These are phyloP conservation scores for Marmota flaviventris DNA, from an alignment of 2,113 vertebrate genomes.

Conservation along the genomic window DNA sequence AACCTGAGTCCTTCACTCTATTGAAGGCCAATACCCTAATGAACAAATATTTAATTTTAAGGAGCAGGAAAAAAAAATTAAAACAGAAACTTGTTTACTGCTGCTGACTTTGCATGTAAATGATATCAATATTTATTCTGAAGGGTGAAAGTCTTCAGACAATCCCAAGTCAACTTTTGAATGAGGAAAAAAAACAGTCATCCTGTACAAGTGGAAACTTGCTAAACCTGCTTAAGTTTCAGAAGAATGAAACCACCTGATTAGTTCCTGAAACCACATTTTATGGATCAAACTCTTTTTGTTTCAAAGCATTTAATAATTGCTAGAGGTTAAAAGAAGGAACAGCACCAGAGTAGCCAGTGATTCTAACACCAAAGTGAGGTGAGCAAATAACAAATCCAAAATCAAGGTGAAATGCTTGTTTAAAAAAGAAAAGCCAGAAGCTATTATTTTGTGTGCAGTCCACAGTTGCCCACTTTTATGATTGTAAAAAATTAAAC, in stretches of 20 bases:
- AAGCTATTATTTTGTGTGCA: background rate
- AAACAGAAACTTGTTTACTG: conserved; percentile 32
- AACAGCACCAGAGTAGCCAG: background rate
- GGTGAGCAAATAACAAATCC: background rate
- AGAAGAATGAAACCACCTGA: conserved; percentile 2
- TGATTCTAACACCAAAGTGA: conserved; percentile 42
- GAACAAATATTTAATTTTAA: conserved; percentile 60
- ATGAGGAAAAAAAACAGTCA: conserved; percentile 14
- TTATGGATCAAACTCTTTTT: conserved; percentile 55
- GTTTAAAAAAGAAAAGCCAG: conserved; percentile 41
- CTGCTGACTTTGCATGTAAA: background rate
- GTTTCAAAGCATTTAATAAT: conserved; percentile 67
- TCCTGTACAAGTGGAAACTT: background rate
- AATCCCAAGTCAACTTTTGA: conserved; percentile 32
- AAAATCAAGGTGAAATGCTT: conserved; percentile 50
- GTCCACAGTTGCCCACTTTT: conserved; percentile 36
- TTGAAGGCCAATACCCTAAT: conserved; percentile 11
- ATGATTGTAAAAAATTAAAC: conserved; percentile 57
- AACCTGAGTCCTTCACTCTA: conserved; percentile 14
- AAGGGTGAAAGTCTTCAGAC: conserved; percentile 28
- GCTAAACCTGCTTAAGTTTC: conserved; percentile 38
- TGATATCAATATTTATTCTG: conserved; percentile 36
- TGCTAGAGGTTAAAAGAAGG: conserved; percentile 37
- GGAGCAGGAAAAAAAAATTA: conserved; percentile 27
- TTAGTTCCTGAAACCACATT: conserved; percentile 12